Evolutionary conservation across 2,113 vertebrate species (phyloP), one percentile per base, ranked within the genome.

Genomic region (Glareola pratincola): DNA sequence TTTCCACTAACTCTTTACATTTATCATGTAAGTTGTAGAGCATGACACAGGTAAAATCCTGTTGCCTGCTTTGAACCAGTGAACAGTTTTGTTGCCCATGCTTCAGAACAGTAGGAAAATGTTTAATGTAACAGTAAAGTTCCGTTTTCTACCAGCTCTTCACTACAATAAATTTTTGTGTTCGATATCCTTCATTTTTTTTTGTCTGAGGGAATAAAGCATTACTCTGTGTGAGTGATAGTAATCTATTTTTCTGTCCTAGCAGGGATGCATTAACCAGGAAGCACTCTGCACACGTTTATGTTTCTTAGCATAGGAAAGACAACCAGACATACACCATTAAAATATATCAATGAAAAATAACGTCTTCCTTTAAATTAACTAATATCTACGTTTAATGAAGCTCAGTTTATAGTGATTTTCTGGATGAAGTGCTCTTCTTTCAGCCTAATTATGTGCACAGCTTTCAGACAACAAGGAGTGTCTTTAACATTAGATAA

Each of bases 401-500:
- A 97, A 98, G 97, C 97, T 97, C 96, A 71, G 92, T 97, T 97
- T 97, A 97, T 95, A 97, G 97, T 94, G 97, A 98, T 98, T 98
- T 97, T 97, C 97, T 97, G 96, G 96, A 96, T 95, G 82, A 97
- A 98, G 97, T 96, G 89, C 96, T 98, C 97, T 96, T 97, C 96
- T 97, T 96, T 97, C 96, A 96, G 96, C 89, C 96, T 98, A 98
- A 98, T 98, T 98, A 98, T 96, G 97, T 98, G 97, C 95, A 94
- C 81, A 77, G 96, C 93, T 98, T 98, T 98, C 98, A 97, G 97
- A 98, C 98, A 98, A 98, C 97, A 98, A 98, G 96, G 94, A 98
- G 96, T 98, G 98, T 98, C 97, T 98, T 98, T 98, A 98, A 98
- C 97, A 98, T 98, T 98, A 98, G 97, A 98, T 98, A 98, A 98